These are phyloP conservation scores for Ramazzottius varieornatus DNA, from an alignment of 2,888 invertebrate species.

Conservation along the genomic window DNA sequence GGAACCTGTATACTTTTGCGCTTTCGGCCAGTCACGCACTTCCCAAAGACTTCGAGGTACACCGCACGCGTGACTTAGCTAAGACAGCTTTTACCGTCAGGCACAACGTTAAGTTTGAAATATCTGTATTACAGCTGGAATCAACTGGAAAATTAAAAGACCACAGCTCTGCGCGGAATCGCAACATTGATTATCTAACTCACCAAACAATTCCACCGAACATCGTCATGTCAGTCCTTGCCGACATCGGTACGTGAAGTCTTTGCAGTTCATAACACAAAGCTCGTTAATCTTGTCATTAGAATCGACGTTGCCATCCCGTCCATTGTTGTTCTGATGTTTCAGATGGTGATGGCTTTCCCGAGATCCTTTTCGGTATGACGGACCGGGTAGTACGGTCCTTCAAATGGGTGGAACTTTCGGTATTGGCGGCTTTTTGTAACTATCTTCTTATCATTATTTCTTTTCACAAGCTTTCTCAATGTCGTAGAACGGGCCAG, in stretches of 20 bases:
- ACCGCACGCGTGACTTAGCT: too few relatives aligned
- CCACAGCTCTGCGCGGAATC: too few relatives aligned
- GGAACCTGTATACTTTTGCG: not conserved
- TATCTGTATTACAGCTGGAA: too few relatives aligned
- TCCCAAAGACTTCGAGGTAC: too few relatives aligned
- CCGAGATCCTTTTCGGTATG: not conserved
- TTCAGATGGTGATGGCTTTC: not conserved
- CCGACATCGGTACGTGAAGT: not conserved
- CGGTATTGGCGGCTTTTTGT: too few relatives aligned
- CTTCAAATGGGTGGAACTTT: not conserved
- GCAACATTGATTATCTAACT: not conserved
- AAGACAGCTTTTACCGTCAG: too few relatives aligned
- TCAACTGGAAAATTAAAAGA: too few relatives aligned
- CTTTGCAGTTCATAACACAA: not conserved
- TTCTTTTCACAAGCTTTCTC: too few relatives aligned
- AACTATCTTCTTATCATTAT: too few relatives aligned
- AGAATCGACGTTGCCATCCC: not conserved
- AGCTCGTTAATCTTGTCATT: not conserved
- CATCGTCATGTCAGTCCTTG: slow-evolving; percentile 1
- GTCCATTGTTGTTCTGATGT: not conserved
- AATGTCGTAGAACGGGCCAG: not conserved
- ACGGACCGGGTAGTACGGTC: not conserved
- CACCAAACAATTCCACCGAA: not conserved
- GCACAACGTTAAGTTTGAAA: too few relatives aligned
- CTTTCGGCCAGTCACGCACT: not conserved